Base-by-base conservation (phyloP, 2,888 invertebrate genomes). In the Andrena hattorfiana region DNA sequence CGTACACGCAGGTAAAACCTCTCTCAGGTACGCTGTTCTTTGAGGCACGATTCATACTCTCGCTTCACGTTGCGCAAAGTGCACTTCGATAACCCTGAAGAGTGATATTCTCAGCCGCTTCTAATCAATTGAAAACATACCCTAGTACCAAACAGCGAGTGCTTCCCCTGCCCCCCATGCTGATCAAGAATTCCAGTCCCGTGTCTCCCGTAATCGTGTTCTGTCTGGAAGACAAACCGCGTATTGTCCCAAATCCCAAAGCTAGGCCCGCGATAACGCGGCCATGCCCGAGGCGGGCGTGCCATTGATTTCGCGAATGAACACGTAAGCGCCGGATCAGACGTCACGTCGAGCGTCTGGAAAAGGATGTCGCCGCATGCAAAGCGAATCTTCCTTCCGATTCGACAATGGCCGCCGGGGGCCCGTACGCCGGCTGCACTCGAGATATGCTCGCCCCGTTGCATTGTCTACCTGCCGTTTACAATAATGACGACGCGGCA, bases 291-390 rank as follows among this genome's bases (percentile, higher is more conserved):
- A 68, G 72, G 72, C 81, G 68, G 80, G 56, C 81, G 35, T 81
- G 80, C 56, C 80, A 62, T 75, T 73, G 82, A 81, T 81, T 81
- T 76, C 68, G 30, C 82, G 68, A 77, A 54, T 48, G 77, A 62
- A 67, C 68, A 63, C 54, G 79, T 72, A 69, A 83, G 75, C 74
- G 66, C 62, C 75, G 68, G 66, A 74, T 79, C 86, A 69, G 86
- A 87, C 89, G 73, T 89, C 88, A 89, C 87, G 87, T 89, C 80
- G 84, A 76, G 77, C 30, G 59, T 54, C 80, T 83, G 66, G 80
- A 87, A 90, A 89, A 90, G 89, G 89, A 89, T 83, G 78, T 87
- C 82, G 89, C 85, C 83, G 89, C 86, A 90, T 90, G 91, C 91
- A 89, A 90, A 91, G 86, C 87, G 85, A 85, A 88, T 89, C 87